These are phyloP conservation scores for Zapornia atra DNA, from an alignment of 2,113 vertebrate species.

Conservation along the genomic window DNA sequence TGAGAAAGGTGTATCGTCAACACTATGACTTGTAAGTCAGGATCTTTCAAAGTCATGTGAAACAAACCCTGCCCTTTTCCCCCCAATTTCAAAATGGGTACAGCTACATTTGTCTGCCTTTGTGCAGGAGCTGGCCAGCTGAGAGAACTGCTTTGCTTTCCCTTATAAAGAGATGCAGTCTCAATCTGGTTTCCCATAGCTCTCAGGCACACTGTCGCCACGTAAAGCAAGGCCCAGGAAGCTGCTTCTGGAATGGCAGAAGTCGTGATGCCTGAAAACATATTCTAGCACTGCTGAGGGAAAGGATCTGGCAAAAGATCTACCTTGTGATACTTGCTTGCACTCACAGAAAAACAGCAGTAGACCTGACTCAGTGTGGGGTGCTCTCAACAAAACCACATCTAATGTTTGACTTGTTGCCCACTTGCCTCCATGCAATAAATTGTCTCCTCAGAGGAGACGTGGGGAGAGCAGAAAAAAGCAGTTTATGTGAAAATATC, in stretches of 20 bases:
- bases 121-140: background rate
- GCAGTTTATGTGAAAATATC: slow-evolving; percentile 9
- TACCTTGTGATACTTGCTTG: background rate
- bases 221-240: background rate
- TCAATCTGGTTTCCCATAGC: background rate
- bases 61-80: background rate
- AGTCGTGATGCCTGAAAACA: background rate
- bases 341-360: background rate
- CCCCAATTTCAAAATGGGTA: background rate
- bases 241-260: background rate
- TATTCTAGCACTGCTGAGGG: background rate
- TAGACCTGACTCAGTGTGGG: slow-evolving; percentile 5
- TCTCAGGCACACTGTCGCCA: background rate
- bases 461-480: background rate
- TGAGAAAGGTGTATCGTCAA: fast-evolving
- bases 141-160: background rate
- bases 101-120: background rate
- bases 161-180: background rate
- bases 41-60: background rate
- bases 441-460: background rate
- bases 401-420: background rate
- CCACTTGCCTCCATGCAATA: background rate
- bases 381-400: slow-evolving; percentile 29
- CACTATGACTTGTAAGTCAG: background rate
- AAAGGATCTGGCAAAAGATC: background rate